Base-by-base conservation (phyloP, 2,888 invertebrate genomes). In the Athalia circularis region DNA sequence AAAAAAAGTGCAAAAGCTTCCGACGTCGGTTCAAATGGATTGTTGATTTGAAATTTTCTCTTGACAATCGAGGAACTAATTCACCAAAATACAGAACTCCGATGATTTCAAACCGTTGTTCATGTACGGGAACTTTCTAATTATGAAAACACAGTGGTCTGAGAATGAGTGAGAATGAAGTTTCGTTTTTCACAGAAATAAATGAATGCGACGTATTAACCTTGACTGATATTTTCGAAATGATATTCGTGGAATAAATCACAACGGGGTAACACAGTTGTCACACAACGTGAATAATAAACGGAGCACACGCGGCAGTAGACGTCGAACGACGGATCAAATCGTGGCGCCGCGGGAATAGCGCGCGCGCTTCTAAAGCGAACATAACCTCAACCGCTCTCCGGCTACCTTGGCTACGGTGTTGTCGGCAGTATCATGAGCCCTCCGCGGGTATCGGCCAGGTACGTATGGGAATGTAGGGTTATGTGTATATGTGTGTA, bases 401-500 rank as follows among this genome's bases (percentile, higher is more conserved):
- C 77, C 77, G 64, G 76, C 76, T 79, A 79, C 79, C 79, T 79
- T 75, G 79, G 76, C 78, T 76, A 76, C 75, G 79, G 54, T 64
- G 79, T 76, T 65, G 65, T 75, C 79, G 79, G 48, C 76, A 47
- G 79, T 75, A 75, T 76, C 79, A 67, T 76, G 79, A 76, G 76
- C 65, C 79, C 78, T 75, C 75, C 78, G 74, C 76, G 65, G 79
- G 79, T 65, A 45, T 29, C 2, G 29, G 67, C 57, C 45, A 65
- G 79, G 59, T 76, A 52, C 76, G 76, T 75, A 65, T 54, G 76
- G 80, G 67, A 77, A 80, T 74, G 74, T 68, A 81, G 81, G 81
- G 80, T 82, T 82, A 81, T 80, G 81, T 80, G 83, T 82, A 80
- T 80, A 81, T 80, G 83, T 80, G 81, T 82, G 86, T 85, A 85